Base-by-base conservation (phyloP, 2,113 vertebrate genomes). In the Corynorhinus townsendii region DNA sequence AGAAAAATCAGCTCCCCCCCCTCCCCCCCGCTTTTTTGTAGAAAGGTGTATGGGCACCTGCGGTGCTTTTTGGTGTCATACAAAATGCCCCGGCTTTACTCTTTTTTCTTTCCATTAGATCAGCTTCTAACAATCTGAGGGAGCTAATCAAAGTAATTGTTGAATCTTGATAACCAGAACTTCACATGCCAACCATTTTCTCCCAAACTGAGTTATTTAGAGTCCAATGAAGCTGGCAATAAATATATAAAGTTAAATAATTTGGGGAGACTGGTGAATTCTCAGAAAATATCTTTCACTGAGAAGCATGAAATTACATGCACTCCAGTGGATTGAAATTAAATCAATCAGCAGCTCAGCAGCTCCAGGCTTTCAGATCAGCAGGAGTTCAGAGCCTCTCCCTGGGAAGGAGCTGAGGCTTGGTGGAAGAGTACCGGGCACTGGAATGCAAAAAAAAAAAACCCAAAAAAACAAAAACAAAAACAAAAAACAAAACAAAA, bases 271-370 rank as follows among this genome's bases (percentile, higher is more conserved):
- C 75, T 90, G 94, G 45, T 95, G 89, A 95, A 92, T 95, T 97
- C 93, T 95, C 94, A 95, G 95, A 96, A 94, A 95, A 96, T 95
- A 75, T 89, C 90, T 95, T 88, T 96, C 76, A 95, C 85, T 96
- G 93, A 91, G 81, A 95, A 95, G 94, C 93, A 95, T 96, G 89
- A 97, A 97, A 97, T 97, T 95, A 85, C 91, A 97, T 56, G 94
- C 59, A 92, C 62, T 79, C 85, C 69, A 88, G 90, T 40, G n/a
- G 94, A 95, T 96, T 95, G 81, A 96, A 97, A 95, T 96, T 83
- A 94, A 95, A 96, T 96, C 96, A 96, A 95, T 95, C 97, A 95
- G 95, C 49, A 90, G 82, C 89, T 93, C 1, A 0, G 72, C 80
- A 79, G 79, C 47, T 95, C 69, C 68, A 64, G 47, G 73, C 82